A percentile compares a stretch with the other conserved stretches of the same genome.
Evolutionary conservation across 2,797 vertebrate species (phyloP).

Genomic region (Chromis chromis): DNA sequence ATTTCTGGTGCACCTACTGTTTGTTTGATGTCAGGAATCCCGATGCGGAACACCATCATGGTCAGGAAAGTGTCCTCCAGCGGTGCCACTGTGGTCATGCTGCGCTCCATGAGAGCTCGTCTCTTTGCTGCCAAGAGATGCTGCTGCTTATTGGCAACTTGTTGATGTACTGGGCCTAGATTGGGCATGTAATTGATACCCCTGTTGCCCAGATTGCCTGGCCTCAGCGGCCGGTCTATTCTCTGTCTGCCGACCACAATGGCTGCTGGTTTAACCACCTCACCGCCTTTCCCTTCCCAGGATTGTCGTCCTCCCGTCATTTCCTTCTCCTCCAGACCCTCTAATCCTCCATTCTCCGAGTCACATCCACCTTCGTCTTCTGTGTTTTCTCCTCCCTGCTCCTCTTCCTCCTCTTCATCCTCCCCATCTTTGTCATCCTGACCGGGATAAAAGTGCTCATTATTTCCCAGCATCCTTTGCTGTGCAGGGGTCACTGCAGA

Average conservation of each 20-base stretch:
- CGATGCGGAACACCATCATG: constrained; percentile 94
- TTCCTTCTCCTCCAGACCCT: constrained; percentile 71
- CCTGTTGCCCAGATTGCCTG: constrained; percentile 75
- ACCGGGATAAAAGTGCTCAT: constrained; percentile 87
- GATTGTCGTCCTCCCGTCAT: constrained; percentile 75
- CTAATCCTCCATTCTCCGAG: constrained; percentile 78
- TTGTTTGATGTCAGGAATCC: constrained; percentile 95
- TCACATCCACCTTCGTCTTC: constrained; percentile 65
- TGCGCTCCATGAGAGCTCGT: constrained; percentile 88
- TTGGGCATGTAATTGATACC: constrained; percentile 73
- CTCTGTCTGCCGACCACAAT: constrained; percentile 84
- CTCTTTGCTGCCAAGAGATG: constrained; percentile 71
- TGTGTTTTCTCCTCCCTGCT: constrained; percentile 84
- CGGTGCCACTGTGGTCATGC: constrained; percentile 88
- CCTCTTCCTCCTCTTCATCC: constrained; percentile 88
- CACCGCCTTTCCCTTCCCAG: constrained; percentile 80
- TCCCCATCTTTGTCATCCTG: constrained; percentile 90
- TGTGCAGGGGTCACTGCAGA: constrained; percentile 87
- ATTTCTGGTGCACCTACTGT: constrained; percentile 85
- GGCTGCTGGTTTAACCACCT: constrained; percentile 81
- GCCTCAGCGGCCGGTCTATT: constrained; percentile 78
- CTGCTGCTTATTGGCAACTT: constrained; percentile 69
- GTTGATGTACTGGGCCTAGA: constrained; percentile 76
- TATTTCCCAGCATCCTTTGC: constrained; percentile 88
- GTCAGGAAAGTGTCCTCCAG: constrained; percentile 89